These are phyloP conservation scores for Corythucha ciliata DNA, from an alignment of 2,888 invertebrate species.

Conservation along the genomic window DNA sequence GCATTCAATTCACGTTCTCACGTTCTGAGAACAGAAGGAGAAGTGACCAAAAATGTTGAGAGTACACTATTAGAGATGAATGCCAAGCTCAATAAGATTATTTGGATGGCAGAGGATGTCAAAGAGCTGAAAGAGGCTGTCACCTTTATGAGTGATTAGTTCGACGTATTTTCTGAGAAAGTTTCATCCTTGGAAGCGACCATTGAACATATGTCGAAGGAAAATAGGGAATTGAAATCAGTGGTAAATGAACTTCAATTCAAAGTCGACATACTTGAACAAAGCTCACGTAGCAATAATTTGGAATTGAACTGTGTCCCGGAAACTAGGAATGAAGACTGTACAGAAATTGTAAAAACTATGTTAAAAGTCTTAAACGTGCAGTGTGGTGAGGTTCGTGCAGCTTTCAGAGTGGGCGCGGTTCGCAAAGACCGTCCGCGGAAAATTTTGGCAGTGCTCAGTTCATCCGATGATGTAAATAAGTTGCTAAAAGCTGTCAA, in stretches of 20 bases:
- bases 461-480: background rate
- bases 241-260: background rate
- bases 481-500: background rate
- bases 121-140: background rate
- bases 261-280: background rate
- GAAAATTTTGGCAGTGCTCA: slow-evolving; percentile 5
- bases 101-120: background rate
- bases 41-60: too few species aligned
- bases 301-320: background rate
- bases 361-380: background rate
- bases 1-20: too few species aligned
- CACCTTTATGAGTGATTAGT: slow-evolving; percentile 1
- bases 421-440: slow-evolving; percentile 5
- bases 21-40: too few species aligned
- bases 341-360: background rate
- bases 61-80: slow-evolving; percentile 7
- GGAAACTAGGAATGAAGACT: slow-evolving; percentile 6
- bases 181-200: background rate
- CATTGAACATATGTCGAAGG: background rate
- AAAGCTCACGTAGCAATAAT: background rate
- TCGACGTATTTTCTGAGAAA: background rate
- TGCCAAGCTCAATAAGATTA: background rate
- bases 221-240: background rate
- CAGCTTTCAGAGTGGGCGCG: slow-evolving; percentile 10
- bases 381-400: background rate